Percentiles rank a stretch among this genome's conserved stretches.
Conservation (phyloP, 2,888 invertebrate genomes). For the Campaea margaritaria region DNA sequence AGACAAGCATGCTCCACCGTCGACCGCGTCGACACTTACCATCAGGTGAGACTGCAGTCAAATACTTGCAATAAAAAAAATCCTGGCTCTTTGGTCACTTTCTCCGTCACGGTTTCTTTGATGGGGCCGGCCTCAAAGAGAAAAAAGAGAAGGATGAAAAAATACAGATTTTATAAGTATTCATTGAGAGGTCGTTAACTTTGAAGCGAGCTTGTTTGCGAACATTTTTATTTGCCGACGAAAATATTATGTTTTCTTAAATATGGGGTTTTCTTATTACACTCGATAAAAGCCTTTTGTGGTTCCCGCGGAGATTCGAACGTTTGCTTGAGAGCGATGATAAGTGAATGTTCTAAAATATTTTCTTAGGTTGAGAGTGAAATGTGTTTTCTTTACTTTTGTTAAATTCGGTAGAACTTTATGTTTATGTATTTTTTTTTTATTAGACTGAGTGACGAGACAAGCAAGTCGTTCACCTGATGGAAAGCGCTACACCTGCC, state of each 20-base stretch:
- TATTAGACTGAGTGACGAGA: too few relatives aligned
- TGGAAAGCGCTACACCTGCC: too few relatives aligned
- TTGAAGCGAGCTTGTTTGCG: conserved; percentile 32
- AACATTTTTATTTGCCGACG: conserved; percentile 35
- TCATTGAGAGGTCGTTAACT: conserved; percentile 31
- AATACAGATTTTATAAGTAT: conserved; percentile 6
- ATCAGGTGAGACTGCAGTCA: too few relatives aligned
- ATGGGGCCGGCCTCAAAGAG: too few relatives aligned
- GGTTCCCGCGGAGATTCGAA: conserved; percentile 23
- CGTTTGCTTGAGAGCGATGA: conserved; percentile 22
- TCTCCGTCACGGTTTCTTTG: not conserved
- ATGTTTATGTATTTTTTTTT: too few relatives aligned
- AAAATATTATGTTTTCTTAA: conserved; percentile 24
- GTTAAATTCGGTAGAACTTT: too few relatives aligned
- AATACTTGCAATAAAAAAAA: too few relatives aligned
- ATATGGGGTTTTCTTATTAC: conserved; percentile 37
- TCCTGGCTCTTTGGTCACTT: not conserved
- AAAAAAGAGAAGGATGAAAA: conserved; percentile 22
- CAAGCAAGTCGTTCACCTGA: too few relatives aligned
- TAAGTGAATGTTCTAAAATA: conserved; percentile 3
- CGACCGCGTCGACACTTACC: too few relatives aligned
- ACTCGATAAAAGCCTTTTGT: conserved; percentile 40
- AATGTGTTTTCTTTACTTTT: not conserved
- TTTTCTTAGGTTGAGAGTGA: not conserved
- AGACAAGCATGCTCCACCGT: too few relatives aligned